Evolutionary conservation across 2,888 invertebrate genomes (phyloP).

Genomic region (Aspidapion aeneum): DNA sequence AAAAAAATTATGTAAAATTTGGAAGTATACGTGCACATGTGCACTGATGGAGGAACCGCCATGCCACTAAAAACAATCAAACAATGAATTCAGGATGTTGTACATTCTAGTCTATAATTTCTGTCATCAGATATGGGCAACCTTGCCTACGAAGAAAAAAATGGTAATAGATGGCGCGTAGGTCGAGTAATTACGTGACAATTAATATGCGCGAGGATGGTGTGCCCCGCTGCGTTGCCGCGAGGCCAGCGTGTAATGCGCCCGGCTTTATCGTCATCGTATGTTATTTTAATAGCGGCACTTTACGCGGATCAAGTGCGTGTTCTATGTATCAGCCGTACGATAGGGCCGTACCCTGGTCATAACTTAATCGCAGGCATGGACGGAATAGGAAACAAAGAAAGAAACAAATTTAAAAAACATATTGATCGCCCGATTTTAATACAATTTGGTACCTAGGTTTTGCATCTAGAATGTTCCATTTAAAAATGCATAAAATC

Average conservation of each 20-base stretch:
- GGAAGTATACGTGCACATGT: too few species aligned
- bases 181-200: neutral
- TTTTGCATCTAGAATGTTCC: too few species aligned
- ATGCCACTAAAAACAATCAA: too few species aligned
- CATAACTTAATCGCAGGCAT: neutral
- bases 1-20: too few species aligned
- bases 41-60: too few species aligned
- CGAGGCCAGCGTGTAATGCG: neutral
- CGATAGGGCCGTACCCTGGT: neutral
- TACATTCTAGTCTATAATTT: too few species aligned
- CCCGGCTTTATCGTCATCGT: conserved; percentile 1
- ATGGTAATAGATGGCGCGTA: neutral
- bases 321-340: neutral
- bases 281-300: conserved; percentile 3
- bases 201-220: conserved; percentile 5
- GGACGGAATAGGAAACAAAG: too few species aligned
- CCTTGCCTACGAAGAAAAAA: conserved; percentile 17
- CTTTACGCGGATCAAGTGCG: conserved; percentile 1
- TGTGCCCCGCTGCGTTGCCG: conserved; percentile 1
- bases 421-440: too few species aligned
- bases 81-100: too few species aligned
- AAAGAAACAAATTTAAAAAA: too few species aligned
- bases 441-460: too few species aligned
- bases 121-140: conserved; percentile 14
- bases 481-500: too few species aligned